Conservation (phyloP, 1,140 invertebrate genomes). For the Pachyrhynchus sulphureomaculatus region DNA sequence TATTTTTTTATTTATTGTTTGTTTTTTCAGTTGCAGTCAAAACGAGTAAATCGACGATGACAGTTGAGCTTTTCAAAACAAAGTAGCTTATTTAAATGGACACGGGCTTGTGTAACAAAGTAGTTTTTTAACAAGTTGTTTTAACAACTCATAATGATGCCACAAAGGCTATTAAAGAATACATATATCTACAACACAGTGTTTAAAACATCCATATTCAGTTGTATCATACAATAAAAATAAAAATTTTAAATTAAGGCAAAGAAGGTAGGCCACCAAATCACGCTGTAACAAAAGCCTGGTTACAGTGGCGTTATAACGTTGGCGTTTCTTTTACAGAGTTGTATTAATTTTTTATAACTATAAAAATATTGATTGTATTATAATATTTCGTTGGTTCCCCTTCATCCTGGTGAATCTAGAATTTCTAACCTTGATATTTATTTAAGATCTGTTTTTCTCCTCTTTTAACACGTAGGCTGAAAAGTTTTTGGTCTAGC, state of each 20-base stretch:
- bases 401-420: too few relatives aligned
- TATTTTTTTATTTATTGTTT: neutral
- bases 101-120: conserved; percentile 10
- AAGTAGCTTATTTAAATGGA: conserved; percentile 1
- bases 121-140: conserved; percentile 11
- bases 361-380: neutral
- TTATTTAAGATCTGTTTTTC: too few relatives aligned
- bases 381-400: too few relatives aligned
- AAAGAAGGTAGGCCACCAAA: conserved; percentile 12
- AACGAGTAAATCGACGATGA: conserved; percentile 5
- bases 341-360: neutral
- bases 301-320: conserved; percentile 6
- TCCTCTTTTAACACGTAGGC: too few relatives aligned
- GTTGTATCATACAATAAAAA: conserved; percentile 9
- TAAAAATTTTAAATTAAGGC: conserved; percentile 10
- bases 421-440: too few relatives aligned
- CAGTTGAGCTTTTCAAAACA: conserved; percentile 1
- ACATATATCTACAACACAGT: neutral
- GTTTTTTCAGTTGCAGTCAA: neutral
- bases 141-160: conserved; percentile 10
- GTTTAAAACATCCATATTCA: conserved; percentile 13
- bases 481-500: too few relatives aligned
- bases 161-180: conserved; percentile 6
- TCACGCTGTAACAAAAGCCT: conserved; percentile 11
- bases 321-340: neutral